Evolutionary conservation across 2,113 vertebrate genomes (phyloP).

Genomic region (Illadopsis cleaveri): DNA sequence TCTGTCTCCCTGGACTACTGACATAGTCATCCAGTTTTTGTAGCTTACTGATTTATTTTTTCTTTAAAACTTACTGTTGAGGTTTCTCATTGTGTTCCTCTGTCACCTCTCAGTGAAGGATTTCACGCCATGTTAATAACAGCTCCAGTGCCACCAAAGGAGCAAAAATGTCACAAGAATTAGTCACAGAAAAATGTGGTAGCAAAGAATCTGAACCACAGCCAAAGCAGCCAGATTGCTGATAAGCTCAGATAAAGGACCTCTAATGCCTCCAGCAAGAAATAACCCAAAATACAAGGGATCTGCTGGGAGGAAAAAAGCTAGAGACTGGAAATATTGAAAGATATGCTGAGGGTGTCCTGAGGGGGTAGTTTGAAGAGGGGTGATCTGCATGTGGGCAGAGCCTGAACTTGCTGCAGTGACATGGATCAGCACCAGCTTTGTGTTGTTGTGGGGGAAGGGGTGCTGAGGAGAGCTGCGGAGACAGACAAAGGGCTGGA

Average conservation of each 20-base stretch:
- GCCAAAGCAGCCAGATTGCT: not conserved
- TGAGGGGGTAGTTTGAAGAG: not conserved
- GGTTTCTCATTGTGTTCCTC: not conserved
- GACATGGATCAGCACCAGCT: not conserved
- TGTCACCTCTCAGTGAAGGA: not conserved
- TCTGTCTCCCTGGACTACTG: not conserved
- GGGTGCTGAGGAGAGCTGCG: not conserved
- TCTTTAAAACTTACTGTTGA: not conserved
- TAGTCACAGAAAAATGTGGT: not conserved
- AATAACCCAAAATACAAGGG: not conserved
- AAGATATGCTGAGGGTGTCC: not conserved
- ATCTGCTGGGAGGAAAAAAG: not conserved
- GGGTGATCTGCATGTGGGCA: not conserved
- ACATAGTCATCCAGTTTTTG: not conserved
- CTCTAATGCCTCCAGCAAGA: constrained; percentile 26
- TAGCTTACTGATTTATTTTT: not conserved
- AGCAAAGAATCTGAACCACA: not conserved
- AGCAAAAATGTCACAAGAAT: not conserved
- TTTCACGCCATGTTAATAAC: not conserved
- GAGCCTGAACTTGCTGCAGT: not conserved
- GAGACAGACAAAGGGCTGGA: not conserved
- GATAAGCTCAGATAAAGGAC: not conserved
- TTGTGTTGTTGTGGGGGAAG: not conserved
- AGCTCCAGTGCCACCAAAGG: not conserved
- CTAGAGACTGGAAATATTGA: not conserved